phyloP scores from a whole-genome alignment of 1,140 invertebrate species.

The Nixonia krombeini region DNA sequence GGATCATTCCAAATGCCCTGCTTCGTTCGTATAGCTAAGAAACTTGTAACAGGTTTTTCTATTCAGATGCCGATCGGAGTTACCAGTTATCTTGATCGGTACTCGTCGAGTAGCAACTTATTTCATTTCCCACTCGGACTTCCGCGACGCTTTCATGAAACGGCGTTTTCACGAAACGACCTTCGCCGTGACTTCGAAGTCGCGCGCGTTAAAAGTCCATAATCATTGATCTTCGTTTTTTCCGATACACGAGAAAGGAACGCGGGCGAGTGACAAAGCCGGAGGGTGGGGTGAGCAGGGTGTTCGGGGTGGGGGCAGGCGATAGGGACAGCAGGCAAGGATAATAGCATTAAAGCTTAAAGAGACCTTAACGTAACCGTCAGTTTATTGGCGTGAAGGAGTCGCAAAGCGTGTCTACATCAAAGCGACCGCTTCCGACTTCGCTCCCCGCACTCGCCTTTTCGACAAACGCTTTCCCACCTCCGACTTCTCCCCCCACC shows the following conservation, averaged over 20 bases:
- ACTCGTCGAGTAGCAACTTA: no score
- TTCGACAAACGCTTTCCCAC: constrained; percentile 41
- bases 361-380: constrained; percentile 66
- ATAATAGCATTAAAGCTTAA: constrained; percentile 67
- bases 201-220: constrained; percentile 8
- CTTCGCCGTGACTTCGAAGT: no score
- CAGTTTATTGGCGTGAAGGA: constrained; percentile 71
- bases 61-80: no score
- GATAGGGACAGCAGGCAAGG: constrained; percentile 50
- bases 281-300: constrained; percentile 19
- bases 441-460: constrained; percentile 44
- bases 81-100: no score
- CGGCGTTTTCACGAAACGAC: no score
- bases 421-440: constrained; percentile 59
- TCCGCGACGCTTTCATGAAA: no score
- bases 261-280: constrained; percentile 42
- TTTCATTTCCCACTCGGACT: no score
- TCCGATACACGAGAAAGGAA: constrained; percentile 35
- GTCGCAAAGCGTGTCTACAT: constrained; percentile 67
- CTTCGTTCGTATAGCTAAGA: no score
- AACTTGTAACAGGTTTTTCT: no score
- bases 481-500: no score
- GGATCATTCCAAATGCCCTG: no score
- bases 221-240: constrained; percentile 34
- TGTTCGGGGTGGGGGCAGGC: constrained; percentile 8